These are phyloP conservation scores for Monochamus saltuarius DNA, from an alignment of 1,140 invertebrate species.

Conservation along the genomic window DNA sequence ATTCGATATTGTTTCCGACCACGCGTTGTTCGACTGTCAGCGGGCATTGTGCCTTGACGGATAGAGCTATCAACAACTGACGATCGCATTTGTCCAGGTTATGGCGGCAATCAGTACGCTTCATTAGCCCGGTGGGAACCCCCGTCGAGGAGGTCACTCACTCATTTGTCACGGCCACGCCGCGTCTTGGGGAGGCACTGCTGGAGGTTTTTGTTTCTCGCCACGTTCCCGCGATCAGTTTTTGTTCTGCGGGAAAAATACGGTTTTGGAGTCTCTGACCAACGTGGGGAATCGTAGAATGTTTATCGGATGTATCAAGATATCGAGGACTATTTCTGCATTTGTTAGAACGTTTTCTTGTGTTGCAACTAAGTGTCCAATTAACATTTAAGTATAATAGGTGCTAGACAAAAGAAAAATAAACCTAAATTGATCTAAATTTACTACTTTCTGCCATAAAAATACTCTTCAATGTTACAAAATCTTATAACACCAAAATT, in stretches of 20 bases:
- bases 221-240: neutral
- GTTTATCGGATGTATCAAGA: too few species aligned
- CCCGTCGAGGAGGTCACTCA: constrained; percentile 17
- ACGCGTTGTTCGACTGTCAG: constrained; percentile 38
- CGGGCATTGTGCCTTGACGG: constrained; percentile 42
- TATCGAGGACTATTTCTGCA: too few species aligned
- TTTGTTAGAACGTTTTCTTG: too few species aligned
- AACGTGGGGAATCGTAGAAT: too few species aligned
- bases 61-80: constrained; percentile 49
- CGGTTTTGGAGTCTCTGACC: too few species aligned
- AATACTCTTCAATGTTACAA: too few species aligned
- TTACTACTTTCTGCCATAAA: too few species aligned
- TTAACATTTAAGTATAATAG: too few species aligned
- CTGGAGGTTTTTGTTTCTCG: constrained; percentile 14
- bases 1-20: constrained; percentile 35
- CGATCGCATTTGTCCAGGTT: constrained; percentile 44
- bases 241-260: neutral
- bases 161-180: constrained; percentile 20
- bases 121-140: constrained; percentile 12
- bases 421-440: too few species aligned
- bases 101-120: constrained; percentile 37
- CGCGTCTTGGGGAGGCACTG: constrained; percentile 1
- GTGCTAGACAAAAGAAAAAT: too few species aligned
- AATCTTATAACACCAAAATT: too few species aligned
- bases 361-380: too few species aligned